Conservation (phyloP, 2,888 invertebrate species). For the Pantelozetes paolii region DNA sequence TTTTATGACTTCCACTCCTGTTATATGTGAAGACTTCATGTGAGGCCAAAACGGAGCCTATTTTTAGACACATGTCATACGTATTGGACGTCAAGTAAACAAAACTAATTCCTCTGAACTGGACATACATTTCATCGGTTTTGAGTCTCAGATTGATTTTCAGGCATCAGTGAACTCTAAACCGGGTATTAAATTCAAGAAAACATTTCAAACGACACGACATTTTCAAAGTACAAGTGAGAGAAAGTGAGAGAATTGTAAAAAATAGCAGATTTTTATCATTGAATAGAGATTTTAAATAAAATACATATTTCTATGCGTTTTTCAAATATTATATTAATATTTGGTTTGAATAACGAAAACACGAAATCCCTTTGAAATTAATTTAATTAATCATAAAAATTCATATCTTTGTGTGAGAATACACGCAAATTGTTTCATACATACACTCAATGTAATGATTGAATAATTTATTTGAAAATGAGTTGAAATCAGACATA, state of each 20-base stretch:
- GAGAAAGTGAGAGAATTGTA: too few relatives aligned
- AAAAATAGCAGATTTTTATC: too few relatives aligned
- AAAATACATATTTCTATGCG: too few relatives aligned
- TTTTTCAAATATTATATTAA: background rate
- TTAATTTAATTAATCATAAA: background rate
- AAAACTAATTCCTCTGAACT: constrained; percentile 5
- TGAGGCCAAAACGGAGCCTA: background rate
- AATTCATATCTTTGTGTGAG: background rate
- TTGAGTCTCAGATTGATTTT: background rate
- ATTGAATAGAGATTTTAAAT: too few relatives aligned
- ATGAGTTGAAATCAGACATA: background rate
- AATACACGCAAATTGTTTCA: constrained; percentile 1
- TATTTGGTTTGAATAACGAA: background rate
- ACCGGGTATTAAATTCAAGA: background rate
- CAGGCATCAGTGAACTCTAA: background rate
- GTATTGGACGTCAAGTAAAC: background rate
- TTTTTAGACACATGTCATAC: constrained; percentile 27
- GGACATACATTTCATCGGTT: constrained; percentile 3
- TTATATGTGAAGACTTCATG: background rate
- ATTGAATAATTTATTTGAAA: constrained; percentile 4
- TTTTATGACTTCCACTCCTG: background rate
- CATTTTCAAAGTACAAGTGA: too few relatives aligned
- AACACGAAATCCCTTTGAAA: background rate
- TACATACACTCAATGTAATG: background rate
- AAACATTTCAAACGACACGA: background rate